phyloP scores from a whole-genome alignment of 2,888 invertebrate species.

The Amphiduros pacificus region DNA sequence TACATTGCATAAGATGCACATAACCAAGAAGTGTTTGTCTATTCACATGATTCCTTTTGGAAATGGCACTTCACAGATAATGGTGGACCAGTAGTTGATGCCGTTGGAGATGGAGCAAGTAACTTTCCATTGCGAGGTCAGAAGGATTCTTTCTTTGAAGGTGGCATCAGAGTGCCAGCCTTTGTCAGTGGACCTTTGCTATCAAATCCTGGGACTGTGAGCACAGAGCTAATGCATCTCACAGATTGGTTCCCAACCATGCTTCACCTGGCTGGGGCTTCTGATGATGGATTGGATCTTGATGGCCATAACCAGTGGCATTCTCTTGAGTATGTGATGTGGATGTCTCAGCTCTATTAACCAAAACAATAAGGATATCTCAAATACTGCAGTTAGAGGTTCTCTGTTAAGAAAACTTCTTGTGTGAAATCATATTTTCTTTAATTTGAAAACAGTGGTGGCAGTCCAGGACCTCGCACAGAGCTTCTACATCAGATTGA shows the following conservation, averaged over 20 bases:
- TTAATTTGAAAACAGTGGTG: no score
- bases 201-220: conserved; percentile 6
- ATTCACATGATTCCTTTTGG: no score
- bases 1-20: no score
- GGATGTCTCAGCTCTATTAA: no score
- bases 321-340: no score
- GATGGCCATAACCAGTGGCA: conserved; percentile 56
- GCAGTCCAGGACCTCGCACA: no score
- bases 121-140: conserved; percentile 57
- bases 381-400: no score
- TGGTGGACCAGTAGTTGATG: conserved; percentile 56
- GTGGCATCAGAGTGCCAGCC: conserved; percentile 52
- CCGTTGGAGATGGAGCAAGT: conserved; percentile 49
- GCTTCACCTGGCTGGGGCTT: conserved; percentile 43
- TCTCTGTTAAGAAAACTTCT: no score
- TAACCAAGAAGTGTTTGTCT: no score
- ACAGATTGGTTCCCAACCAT: conserved; percentile 56
- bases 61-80: conserved; percentile 64
- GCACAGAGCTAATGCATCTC: conserved; percentile 47
- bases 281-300: conserved; percentile 42
- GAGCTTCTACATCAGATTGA: no score
- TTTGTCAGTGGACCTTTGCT: conserved; percentile 39
- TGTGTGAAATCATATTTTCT: no score
- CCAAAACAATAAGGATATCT: no score
- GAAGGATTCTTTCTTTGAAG: conserved; percentile 55